These are phyloP conservation scores for Lasioglossum pauxillum DNA, from an alignment of 2,888 invertebrate species.

Conservation along the genomic window DNA sequence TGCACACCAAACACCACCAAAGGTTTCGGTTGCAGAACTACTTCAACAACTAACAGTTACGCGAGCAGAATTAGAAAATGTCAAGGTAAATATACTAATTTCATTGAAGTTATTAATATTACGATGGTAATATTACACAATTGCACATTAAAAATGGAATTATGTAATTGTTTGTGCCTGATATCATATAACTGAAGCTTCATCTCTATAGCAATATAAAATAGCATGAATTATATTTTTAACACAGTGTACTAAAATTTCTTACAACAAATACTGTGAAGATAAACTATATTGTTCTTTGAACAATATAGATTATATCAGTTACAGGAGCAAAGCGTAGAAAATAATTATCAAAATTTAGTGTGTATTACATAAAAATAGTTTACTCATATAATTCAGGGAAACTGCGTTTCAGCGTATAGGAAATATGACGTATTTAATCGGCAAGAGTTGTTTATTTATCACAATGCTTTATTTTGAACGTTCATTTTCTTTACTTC, in stretches of 20 bases:
- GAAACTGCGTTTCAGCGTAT: not conserved
- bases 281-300: slow-evolving; percentile 11
- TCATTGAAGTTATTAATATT: slow-evolving; percentile 8
- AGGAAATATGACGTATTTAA: slow-evolving; percentile 8
- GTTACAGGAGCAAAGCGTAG: not conserved
- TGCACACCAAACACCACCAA: slow-evolving; percentile 85
- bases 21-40: slow-evolving; percentile 92
- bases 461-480: slow-evolving; percentile 4
- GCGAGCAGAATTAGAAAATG: slow-evolving; percentile 94
- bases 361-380: not conserved
- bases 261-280: slow-evolving; percentile 12
- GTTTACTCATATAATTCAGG: slow-evolving; percentile 1
- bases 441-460: slow-evolving; percentile 19
- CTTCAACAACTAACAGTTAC: slow-evolving; percentile 93
- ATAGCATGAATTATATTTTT: slow-evolving; percentile 34
- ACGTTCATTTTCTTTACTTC: not conserved
- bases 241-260: slow-evolving; percentile 26
- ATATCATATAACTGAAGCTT: slow-evolving; percentile 30
- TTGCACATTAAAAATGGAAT: slow-evolving; percentile 35
- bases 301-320: not conserved
- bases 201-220: slow-evolving; percentile 16
- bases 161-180: slow-evolving; percentile 29
- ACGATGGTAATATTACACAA: slow-evolving; percentile 23
- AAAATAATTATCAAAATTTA: slow-evolving; percentile 3
- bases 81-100: slow-evolving; percentile 89